These are phyloP conservation scores for Phortica variegata DNA, from an alignment of 1,140 invertebrate genomes.

Conservation along the genomic window DNA sequence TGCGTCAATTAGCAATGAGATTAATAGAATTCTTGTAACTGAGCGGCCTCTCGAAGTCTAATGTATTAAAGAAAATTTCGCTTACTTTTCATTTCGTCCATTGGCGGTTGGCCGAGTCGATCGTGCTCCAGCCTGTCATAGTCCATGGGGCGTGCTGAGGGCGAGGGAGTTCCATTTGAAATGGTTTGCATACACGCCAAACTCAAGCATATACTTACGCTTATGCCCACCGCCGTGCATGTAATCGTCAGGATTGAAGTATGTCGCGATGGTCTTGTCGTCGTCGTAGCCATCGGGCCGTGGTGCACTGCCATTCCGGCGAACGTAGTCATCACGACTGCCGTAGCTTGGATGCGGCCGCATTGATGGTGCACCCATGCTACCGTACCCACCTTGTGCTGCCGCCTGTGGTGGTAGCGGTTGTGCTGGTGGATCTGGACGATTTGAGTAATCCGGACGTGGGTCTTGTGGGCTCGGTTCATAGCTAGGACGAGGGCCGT, in stretches of 20 bases:
- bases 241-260: constrained; percentile 55
- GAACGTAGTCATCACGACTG: constrained; percentile 35
- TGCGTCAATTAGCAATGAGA: not conserved
- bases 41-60: too few species aligned
- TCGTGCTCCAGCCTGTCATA: constrained; percentile 17
- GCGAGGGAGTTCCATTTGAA: too few species aligned
- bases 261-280: constrained; percentile 51
- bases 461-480: constrained; percentile 30
- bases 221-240: constrained; percentile 28
- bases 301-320: constrained; percentile 41
- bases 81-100: constrained; percentile 45
- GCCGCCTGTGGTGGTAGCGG: constrained; percentile 14
- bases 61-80: too few species aligned
- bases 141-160: constrained; percentile 35
- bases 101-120: constrained; percentile 24
- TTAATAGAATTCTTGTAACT: too few species aligned
- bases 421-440: constrained; percentile 38
- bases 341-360: constrained; percentile 15
- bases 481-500: constrained; percentile 32
- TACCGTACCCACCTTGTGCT: not conserved
- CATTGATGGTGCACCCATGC: not conserved
- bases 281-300: constrained; percentile 36
- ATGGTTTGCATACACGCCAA: too few species aligned
- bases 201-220: too few species aligned
- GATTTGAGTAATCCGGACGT: constrained; percentile 43